A percentile compares a stretch with the other conserved stretches of the same genome.
Evolutionary conservation across 2,113 vertebrate species (phyloP).

Genomic region (Cololabis saira): DNA sequence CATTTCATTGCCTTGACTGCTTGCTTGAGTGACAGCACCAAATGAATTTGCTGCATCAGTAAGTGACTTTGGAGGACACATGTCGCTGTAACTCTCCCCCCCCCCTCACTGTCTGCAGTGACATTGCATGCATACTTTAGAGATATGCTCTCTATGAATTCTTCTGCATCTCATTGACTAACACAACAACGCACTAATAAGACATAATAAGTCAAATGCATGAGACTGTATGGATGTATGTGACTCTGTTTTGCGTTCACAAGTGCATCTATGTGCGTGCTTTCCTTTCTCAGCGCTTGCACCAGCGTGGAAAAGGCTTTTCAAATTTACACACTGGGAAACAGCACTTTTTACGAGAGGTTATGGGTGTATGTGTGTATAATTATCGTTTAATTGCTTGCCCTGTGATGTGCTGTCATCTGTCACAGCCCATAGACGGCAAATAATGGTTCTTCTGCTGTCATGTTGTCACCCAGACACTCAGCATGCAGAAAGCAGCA

Average conservation of each 20-base stretch:
- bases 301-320: constrained; percentile 34
- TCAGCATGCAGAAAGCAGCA: constrained; percentile 78
- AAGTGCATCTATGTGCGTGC: constrained; percentile 1
- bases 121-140: constrained; percentile 71
- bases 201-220: background rate
- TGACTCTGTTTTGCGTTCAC: background rate
- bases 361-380: constrained; percentile 73
- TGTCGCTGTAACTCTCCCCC: constrained; percentile 57
- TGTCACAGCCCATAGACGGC: constrained; percentile 84
- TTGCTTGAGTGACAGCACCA: constrained; percentile 70
- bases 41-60: constrained; percentile 74
- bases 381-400: constrained; percentile 84
- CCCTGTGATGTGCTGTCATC: constrained; percentile 84
- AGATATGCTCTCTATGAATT: constrained; percentile 49
- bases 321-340: constrained; percentile 59
- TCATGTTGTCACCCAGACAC: constrained; percentile 79
- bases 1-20: constrained; percentile 59
- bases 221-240: background rate
- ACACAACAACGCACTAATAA: constrained; percentile 16
- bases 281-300: constrained; percentile 34
- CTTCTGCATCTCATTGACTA: constrained; percentile 34
- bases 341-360: constrained; percentile 56
- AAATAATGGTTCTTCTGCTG: constrained; percentile 80
- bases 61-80: constrained; percentile 73
- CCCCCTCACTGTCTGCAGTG: constrained; percentile 55